These are phyloP conservation scores for Cheiracanthium punctorium DNA, from an alignment of 2,888 invertebrate species.

Conservation along the genomic window DNA sequence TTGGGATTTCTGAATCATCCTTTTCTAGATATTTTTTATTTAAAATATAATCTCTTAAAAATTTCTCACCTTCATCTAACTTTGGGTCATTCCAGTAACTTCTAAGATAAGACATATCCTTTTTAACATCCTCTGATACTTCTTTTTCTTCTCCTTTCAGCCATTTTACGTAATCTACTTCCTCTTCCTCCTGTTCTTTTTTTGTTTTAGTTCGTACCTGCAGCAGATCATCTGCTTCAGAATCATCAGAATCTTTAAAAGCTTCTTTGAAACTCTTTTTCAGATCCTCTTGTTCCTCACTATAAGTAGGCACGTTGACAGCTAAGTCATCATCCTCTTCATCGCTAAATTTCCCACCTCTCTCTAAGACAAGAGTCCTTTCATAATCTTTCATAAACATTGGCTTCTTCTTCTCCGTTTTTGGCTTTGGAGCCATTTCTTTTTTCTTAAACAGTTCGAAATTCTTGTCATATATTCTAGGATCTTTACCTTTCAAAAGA, in stretches of 20 bases:
- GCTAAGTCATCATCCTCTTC: slow-evolving; percentile 74
- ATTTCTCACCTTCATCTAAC: slow-evolving; percentile 89
- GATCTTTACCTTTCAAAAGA: slow-evolving; percentile 90
- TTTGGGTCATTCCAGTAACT: slow-evolving; percentile 90
- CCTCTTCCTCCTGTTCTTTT: slow-evolving; percentile 72
- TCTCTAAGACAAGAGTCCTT: slow-evolving; percentile 83
- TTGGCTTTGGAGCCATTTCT: slow-evolving; percentile 19
- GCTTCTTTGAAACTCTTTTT: slow-evolving; percentile 81
- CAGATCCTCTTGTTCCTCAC: slow-evolving; percentile 83
- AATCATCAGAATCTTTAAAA: slow-evolving; percentile 77
- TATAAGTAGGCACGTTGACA: slow-evolving; percentile 75
- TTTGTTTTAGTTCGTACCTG: slow-evolving; percentile 29
- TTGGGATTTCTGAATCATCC: slow-evolving; percentile 24
- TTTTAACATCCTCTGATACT: slow-evolving; percentile 79
- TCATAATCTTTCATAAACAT: slow-evolving; percentile 87
- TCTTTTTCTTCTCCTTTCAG: slow-evolving; percentile 81
- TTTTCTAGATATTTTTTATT: slow-evolving; percentile 83
- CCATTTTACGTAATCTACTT: slow-evolving; percentile 85
- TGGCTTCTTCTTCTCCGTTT: slow-evolving; percentile 77
- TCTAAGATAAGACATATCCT: slow-evolving; percentile 84
- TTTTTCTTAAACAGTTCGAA: slow-evolving; percentile 83
- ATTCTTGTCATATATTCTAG: slow-evolving; percentile 88
- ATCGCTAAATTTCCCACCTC: slow-evolving; percentile 80
- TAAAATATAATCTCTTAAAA: slow-evolving; percentile 92
- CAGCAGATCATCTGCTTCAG: slow-evolving; percentile 77